Percentiles rank a stretch among this genome's conserved stretches.
These are phyloP conservation scores for Dioctria rufipes DNA, from an alignment of 2,888 invertebrate species.

Conservation along the genomic window DNA sequence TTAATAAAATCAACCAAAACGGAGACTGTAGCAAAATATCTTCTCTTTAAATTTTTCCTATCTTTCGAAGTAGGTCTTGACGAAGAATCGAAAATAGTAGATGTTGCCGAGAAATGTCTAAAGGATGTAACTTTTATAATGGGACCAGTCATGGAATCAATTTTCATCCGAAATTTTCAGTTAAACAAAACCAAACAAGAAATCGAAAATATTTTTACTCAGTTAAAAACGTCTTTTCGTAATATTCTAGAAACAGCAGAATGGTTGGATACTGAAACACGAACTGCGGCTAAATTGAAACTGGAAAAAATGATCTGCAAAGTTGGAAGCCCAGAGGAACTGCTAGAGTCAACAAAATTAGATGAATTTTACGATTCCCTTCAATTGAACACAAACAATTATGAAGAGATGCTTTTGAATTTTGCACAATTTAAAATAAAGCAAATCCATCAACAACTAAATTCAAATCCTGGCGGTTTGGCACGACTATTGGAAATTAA, in stretches of 20 bases:
- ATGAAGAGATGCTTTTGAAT: conserved; percentile 8
- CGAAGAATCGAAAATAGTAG: background rate
- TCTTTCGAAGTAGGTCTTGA: conserved; percentile 1
- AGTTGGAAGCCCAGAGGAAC: conserved; percentile 21
- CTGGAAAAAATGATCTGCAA: background rate
- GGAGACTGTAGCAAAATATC: conserved; percentile 27
- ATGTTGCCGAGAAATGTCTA: conserved; percentile 10
- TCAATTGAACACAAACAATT: conserved; percentile 4
- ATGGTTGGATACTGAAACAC: conserved; percentile 52
- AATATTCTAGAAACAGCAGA: conserved; percentile 2
- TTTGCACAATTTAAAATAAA: background rate
- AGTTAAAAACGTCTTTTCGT: conserved; percentile 29
- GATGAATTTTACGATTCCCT: background rate
- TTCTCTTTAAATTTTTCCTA: conserved; percentile 30
- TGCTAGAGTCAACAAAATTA: background rate
- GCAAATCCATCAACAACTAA: background rate
- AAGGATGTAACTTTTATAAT: conserved; percentile 6
- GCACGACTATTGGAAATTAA: background rate
- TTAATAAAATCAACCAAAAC: background rate
- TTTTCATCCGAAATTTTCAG: background rate
- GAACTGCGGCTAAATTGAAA: conserved; percentile 36
- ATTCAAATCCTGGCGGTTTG: background rate
- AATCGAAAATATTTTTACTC: conserved; percentile 34
- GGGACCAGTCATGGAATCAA: conserved; percentile 22
- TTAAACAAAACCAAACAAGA: background rate